Percentiles rank a stretch among this genome's conserved stretches.
phyloP scores from a whole-genome alignment of 2,113 vertebrate species.

The Poeciliopsis turrubarensis region DNA sequence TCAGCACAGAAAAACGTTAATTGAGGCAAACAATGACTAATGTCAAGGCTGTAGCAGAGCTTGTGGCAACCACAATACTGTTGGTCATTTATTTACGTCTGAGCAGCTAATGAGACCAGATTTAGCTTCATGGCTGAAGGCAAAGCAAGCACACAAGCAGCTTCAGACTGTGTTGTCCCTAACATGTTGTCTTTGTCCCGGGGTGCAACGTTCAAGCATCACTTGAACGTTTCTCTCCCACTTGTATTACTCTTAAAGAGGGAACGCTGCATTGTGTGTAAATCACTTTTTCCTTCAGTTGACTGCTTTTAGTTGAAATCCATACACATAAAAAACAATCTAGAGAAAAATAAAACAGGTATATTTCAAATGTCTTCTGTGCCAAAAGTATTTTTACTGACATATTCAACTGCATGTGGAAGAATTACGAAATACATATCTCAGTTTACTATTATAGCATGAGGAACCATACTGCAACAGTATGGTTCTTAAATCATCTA shows the following conservation, averaged over 20 bases:
- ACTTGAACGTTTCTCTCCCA: not conserved
- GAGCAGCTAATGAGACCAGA: not conserved
- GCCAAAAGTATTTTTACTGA: not conserved
- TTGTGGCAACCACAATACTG: not conserved
- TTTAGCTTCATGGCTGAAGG: constrained; percentile 10
- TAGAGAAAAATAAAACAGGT: not conserved
- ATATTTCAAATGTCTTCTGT: not conserved
- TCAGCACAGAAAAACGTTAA: constrained; percentile 10
- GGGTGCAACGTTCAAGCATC: not conserved
- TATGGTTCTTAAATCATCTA: too few relatives aligned
- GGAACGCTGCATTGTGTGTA: not conserved
- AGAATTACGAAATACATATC: too few relatives aligned
- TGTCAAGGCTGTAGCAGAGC: not conserved
- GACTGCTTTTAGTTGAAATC: not conserved
- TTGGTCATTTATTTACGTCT: constrained; percentile 5
- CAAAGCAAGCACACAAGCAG: constrained; percentile 4
- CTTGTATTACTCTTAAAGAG: not conserved
- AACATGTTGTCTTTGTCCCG: constrained; percentile 3
- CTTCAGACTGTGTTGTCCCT: constrained; percentile 4
- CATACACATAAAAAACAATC: not conserved
- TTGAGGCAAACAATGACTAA: constrained; percentile 6
- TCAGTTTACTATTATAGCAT: too few relatives aligned
- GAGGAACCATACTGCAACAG: too few relatives aligned
- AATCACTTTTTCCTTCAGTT: not conserved
- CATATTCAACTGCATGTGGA: too few relatives aligned